Base-by-base conservation (phyloP, 2,888 invertebrate species). In the Papilio gigon region DNA sequence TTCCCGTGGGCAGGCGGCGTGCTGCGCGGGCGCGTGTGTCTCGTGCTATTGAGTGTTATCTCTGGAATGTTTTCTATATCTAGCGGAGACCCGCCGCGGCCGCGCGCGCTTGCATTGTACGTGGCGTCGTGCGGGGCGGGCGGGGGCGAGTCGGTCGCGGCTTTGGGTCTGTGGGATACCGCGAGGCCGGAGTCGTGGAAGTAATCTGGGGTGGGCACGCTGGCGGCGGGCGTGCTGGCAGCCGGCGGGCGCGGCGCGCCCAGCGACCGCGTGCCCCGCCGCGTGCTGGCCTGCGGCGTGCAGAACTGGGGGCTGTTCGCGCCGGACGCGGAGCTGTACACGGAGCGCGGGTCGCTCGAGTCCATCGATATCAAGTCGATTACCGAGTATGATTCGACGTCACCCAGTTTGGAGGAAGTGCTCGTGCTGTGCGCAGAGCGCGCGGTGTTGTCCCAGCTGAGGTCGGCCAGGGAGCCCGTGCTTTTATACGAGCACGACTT, bases 311-410 rank as follows among this genome's bases (percentile, higher is more conserved):
- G 63, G 0, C 72, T 66, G 4, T 78, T 77, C 14, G 71, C 74
- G 20, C 71, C 74, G 0, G 73, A 81, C 0, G 78, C 81, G 0
- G 89, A 88, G 27, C 80, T 75, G 64, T 90, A 89, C 2, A 83
- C 74, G 0, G 90, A 87, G 0, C 71, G 71, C 1, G 87, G 81
- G 3, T 82, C 80, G n/a, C 77, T 77, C 0, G 85, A 83, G 60
- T 87, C 85, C 0, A 81, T 63, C 0, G 90, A 89, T 0, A 90
- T 85, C 6, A 90, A 73, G 70, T 91, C 90, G 0, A 90, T 89
- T 2, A 90, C 84, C 0, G 91, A 89, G 71, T 89, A 90, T 0
- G 87, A 78, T 61, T 90, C 88, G 22, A 84, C 77, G n/a, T 69
- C n/a, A 27, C n/a, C 50, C 50, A 25, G 71, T 4, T 64, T 68